Percentiles rank a stretch among this genome's conserved stretches.
Conservation (phyloP, 2,888 invertebrate genomes). For the Synanthedon andrenaeformis region DNA sequence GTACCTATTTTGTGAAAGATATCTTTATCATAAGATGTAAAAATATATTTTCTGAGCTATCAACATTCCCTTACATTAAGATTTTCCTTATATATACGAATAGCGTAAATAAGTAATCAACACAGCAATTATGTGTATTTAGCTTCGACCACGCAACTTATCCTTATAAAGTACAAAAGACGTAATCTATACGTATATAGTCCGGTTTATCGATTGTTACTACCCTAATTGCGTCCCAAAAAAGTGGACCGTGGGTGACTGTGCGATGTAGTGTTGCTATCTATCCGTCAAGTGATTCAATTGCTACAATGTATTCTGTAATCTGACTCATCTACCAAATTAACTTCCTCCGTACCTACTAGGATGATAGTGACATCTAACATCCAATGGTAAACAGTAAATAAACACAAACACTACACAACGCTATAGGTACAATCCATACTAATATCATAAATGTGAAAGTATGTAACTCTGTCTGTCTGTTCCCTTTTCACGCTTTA, state of each 20-base stretch:
- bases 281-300: constrained; percentile 20
- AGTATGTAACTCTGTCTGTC: too few relatives aligned
- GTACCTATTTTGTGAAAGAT: too few relatives aligned
- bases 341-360: constrained; percentile 11
- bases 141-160: not conserved
- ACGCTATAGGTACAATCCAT: too few relatives aligned
- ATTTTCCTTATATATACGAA: too few relatives aligned
- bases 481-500: too few relatives aligned
- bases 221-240: constrained; percentile 9
- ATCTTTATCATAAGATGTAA: too few relatives aligned
- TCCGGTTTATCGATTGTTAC: constrained; percentile 1
- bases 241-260: constrained; percentile 16
- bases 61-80: too few relatives aligned
- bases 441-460: too few relatives aligned
- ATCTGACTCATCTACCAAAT: constrained; percentile 23
- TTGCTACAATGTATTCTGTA: constrained; percentile 11
- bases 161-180: not conserved
- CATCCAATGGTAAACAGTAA: not conserved
- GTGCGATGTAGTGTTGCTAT: constrained; percentile 3
- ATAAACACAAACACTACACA: too few relatives aligned
- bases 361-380: not conserved
- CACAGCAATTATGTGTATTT: too few relatives aligned
- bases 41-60: too few relatives aligned
- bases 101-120: too few relatives aligned
- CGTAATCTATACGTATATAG: not conserved